Conservation (phyloP, 2,113 vertebrate genomes). For the Pipa parva region DNA sequence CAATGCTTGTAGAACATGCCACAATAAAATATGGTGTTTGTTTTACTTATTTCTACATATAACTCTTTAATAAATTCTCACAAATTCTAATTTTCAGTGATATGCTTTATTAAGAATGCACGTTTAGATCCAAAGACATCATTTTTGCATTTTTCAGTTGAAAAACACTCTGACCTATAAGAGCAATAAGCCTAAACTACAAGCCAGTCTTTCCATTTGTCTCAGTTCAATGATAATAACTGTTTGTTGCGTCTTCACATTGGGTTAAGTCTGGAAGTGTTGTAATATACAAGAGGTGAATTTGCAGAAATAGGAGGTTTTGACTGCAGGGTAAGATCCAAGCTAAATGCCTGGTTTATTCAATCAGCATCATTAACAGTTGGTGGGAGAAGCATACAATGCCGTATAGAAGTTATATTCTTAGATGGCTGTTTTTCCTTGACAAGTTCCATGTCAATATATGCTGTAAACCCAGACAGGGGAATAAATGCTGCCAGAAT, state of each 20-base stretch:
- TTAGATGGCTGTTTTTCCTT: not conserved
- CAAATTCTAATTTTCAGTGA: too few species aligned
- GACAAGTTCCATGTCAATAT: constrained; percentile 13
- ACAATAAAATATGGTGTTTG: too few species aligned
- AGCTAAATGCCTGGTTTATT: constrained; percentile 19
- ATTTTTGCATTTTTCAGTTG: too few species aligned
- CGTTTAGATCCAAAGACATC: too few species aligned
- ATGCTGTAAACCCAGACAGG: not conserved
- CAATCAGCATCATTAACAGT: constrained; percentile 26
- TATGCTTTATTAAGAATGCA: too few species aligned
- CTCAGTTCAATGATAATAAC: not conserved
- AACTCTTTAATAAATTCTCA: too few species aligned
- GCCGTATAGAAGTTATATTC: not conserved
- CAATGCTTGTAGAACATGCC: too few species aligned
- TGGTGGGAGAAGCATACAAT: not conserved
- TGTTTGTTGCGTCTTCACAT: not conserved
- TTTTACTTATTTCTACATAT: too few species aligned
- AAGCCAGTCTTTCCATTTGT: too few species aligned
- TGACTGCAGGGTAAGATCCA: constrained; percentile 18
- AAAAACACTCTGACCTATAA: too few species aligned
- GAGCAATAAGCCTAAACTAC: too few species aligned
- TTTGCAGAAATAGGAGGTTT: constrained; percentile 3
- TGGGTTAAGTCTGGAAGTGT: not conserved
- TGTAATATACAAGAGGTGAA: constrained; percentile 3
- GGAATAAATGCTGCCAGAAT: not conserved